Conservation (phyloP, 2,113 vertebrate genomes). For the Sinocyclocheilus grahami region DNA sequence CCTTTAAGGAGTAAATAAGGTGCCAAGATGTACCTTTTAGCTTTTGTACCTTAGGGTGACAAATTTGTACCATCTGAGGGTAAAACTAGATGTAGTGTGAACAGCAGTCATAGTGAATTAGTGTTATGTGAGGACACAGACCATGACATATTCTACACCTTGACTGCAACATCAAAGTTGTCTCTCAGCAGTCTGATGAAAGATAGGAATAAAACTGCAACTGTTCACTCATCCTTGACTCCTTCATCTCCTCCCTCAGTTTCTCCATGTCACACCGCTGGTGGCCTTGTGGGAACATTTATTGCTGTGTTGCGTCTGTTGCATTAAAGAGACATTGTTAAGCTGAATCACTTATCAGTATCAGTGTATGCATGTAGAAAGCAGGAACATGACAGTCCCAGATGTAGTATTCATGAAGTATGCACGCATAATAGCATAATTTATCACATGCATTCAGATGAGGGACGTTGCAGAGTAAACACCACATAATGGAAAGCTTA, state of each 20-base stretch:
- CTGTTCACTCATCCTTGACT: conserved; percentile 66
- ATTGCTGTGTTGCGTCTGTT: conserved; percentile 70
- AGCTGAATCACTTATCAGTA: conserved; percentile 61
- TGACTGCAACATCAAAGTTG: conserved; percentile 4
- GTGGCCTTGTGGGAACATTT: conserved; percentile 71
- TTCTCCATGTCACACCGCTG: conserved; percentile 49
- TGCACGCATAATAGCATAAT: conserved; percentile 65
- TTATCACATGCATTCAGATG: conserved; percentile 1
- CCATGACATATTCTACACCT: neutral
- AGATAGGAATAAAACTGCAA: neutral
- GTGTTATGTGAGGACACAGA: neutral
- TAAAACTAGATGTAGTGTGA: neutral
- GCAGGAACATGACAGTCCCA: conserved; percentile 61
- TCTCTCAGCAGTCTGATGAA: neutral
- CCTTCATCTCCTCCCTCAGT: conserved; percentile 49
- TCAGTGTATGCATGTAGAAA: conserved; percentile 14
- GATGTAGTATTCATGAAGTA: conserved; percentile 78
- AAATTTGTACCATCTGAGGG: neutral
- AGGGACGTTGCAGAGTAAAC: conserved; percentile 9
- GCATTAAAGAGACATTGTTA: conserved; percentile 57
- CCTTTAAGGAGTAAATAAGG: no score
- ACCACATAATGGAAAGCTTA: neutral
- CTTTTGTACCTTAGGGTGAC: no score
- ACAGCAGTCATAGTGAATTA: no score
- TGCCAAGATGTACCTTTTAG: no score